Evolutionary conservation across 53 echinoderm and acorn worm genomes (phyloP).

Genomic region (Echinarachnius parma): DNA sequence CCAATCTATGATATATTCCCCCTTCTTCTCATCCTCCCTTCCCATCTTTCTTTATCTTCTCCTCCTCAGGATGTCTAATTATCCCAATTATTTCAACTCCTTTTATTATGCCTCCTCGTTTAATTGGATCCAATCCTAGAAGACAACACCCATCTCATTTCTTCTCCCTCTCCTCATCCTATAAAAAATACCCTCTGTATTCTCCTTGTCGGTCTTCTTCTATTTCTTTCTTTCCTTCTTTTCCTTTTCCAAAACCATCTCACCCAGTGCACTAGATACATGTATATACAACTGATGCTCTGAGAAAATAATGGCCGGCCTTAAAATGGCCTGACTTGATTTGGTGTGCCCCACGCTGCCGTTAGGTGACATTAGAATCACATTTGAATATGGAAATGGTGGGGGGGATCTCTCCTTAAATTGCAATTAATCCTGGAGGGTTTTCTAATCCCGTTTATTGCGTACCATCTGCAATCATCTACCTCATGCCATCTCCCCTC

Average conservation of each 20-base stretch:
- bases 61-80: too few relatives aligned
- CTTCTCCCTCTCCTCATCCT: too few relatives aligned
- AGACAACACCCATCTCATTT: too few relatives aligned
- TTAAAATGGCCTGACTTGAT: slow-evolving; percentile 36
- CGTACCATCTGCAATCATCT: slow-evolving; percentile 36
- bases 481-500: not conserved
- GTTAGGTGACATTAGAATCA: slow-evolving; percentile 45
- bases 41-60: too few relatives aligned
- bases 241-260: not conserved
- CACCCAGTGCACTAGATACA: not conserved
- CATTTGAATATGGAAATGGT: slow-evolving; percentile 31
- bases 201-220: not conserved
- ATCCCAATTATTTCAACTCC: too few relatives aligned
- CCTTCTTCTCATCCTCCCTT: too few relatives aligned
- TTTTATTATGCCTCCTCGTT: too few relatives aligned
- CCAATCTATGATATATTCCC: too few relatives aligned
- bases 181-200: too few relatives aligned
- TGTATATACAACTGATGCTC: not conserved
- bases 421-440: slow-evolving; percentile 53
- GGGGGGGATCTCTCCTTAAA: slow-evolving; percentile 48
- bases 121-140: too few relatives aligned
- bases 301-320: slow-evolving; percentile 10
- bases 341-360: slow-evolving; percentile 4
- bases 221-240: not conserved
- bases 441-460: slow-evolving; percentile 41